These are phyloP conservation scores for Vipera ursinii DNA, from an alignment of 2,797 vertebrate genomes.

Conservation along the genomic window DNA sequence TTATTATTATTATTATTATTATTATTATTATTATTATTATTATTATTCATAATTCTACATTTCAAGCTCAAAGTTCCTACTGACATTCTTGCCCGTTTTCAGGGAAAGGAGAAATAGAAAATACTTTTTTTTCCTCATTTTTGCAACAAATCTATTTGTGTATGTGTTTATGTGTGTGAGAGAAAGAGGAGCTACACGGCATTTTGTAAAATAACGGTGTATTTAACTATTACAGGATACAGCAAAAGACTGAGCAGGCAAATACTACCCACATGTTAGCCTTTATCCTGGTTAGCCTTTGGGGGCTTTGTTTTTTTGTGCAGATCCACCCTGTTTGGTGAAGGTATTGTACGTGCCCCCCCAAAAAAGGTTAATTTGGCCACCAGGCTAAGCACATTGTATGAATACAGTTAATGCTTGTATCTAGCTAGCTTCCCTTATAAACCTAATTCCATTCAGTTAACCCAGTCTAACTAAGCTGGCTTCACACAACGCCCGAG, in stretches of 20 bases:
- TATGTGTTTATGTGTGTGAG: not conserved
- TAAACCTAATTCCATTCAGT: not conserved
- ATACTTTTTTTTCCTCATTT: not conserved
- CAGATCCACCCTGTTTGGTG: not conserved
- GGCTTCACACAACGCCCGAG: not conserved
- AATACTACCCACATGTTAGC: not conserved
- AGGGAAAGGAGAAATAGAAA: not conserved
- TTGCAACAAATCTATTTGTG: not conserved
- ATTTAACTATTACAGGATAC: not conserved
- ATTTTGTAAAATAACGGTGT: too few species aligned
- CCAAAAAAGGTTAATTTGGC: not conserved
- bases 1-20: too few species aligned
- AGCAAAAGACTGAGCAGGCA: not conserved
- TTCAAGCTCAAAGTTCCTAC: not conserved
- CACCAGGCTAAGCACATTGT: not conserved
- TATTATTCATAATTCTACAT: not conserved
- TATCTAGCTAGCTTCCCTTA: not conserved
- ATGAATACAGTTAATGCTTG: not conserved
- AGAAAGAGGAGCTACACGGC: too few species aligned
- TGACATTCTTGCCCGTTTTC: not conserved
- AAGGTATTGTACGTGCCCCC: not conserved
- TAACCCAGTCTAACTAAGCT: not conserved
- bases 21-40: too few species aligned
- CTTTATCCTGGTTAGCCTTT: not conserved
- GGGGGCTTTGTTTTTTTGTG: not conserved